Conservation (phyloP, 2,888 invertebrate genomes). For the Eristalis pertinax region DNA sequence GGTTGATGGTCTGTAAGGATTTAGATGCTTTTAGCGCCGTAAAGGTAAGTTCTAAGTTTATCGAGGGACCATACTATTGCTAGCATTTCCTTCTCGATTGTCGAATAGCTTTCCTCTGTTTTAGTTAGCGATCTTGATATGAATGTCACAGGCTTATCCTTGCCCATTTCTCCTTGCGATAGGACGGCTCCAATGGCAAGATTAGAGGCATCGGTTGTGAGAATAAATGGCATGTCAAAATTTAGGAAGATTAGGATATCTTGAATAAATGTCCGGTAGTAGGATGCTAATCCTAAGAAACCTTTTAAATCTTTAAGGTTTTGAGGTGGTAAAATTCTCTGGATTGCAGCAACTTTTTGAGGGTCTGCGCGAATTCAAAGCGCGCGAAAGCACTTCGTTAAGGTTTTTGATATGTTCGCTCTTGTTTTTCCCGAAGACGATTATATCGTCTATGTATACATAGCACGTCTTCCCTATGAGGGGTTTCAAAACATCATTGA, state of each 20-base stretch:
- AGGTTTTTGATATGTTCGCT: slow-evolving; percentile 31
- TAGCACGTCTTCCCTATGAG: slow-evolving; percentile 22
- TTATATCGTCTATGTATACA: slow-evolving; percentile 53
- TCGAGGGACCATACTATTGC: neutral
- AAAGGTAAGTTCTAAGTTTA: slow-evolving; percentile 21
- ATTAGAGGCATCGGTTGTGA: no score
- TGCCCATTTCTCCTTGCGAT: no score
- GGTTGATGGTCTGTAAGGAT: slow-evolving; percentile 3
- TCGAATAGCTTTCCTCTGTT: slow-evolving; percentile 11
- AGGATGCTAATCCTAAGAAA: neutral
- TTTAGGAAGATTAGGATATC: slow-evolving; percentile 23
- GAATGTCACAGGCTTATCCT: slow-evolving; percentile 7
- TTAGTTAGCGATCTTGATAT: slow-evolving; percentile 28
- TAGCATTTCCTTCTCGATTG: neutral
- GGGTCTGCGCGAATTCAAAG: slow-evolving; percentile 7
- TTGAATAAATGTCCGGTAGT: slow-evolving; percentile 2
- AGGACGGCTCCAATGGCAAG: no score
- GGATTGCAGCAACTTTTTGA: neutral
- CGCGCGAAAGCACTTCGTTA: slow-evolving; percentile 11
- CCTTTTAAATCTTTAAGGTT: neutral
- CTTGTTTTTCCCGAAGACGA: slow-evolving; percentile 5
- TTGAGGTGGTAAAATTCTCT: neutral
- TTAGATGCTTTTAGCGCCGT: slow-evolving; percentile 32
- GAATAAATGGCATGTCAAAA: no score
- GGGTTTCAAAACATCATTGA: slow-evolving; percentile 22